Percentiles rank a stretch among this genome's conserved stretches.
Evolutionary conservation across 2,888 invertebrate genomes (phyloP).

Genomic region (Oscheius sp.): DNA sequence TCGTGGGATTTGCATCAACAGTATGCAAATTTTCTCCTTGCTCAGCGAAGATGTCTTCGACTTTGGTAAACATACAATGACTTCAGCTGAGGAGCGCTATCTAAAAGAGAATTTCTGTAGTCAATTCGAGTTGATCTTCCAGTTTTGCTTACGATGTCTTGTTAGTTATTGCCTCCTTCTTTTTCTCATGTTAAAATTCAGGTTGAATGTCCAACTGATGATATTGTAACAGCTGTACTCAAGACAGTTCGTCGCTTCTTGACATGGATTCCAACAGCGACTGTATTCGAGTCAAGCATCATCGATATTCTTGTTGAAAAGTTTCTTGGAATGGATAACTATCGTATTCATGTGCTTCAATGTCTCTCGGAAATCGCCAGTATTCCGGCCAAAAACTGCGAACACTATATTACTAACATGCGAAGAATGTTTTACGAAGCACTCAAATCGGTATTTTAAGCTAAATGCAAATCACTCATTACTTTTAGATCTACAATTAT

Average conservation of each 20-base stretch:
- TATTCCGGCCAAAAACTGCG: constrained; percentile 71
- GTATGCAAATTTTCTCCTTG: constrained; percentile 96
- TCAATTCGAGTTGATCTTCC: constrained; percentile 97
- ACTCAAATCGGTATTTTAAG: constrained; percentile 83
- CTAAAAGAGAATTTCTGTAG: constrained; percentile 99
- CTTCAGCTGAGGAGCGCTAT: constrained; percentile 98
- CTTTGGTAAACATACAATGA: constrained; percentile 97
- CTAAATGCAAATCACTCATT: no score
- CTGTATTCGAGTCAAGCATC: constrained; percentile 97
- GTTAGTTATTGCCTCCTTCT: constrained; percentile 68
- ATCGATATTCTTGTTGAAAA: constrained; percentile 88
- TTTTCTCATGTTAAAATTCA: constrained; percentile 57
- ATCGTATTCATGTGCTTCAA: constrained; percentile 95
- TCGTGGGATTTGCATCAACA: constrained; percentile 97
- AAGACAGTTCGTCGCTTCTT: constrained; percentile 94
- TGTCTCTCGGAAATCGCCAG: constrained; percentile 93
- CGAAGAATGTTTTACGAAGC: constrained; percentile 87
- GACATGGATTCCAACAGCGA: constrained; percentile 99
- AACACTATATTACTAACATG: constrained; percentile 88
- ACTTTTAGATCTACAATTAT: background rate
- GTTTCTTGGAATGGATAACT: constrained; percentile 96
- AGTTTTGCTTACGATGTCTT: constrained; percentile 95
- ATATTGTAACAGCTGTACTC: constrained; percentile 91
- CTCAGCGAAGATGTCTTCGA: constrained; percentile 99
- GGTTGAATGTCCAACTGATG: constrained; percentile 96